These are phyloP conservation scores for Phasianus colchicus DNA, from an alignment of 2,113 vertebrate genomes.

Conservation along the genomic window DNA sequence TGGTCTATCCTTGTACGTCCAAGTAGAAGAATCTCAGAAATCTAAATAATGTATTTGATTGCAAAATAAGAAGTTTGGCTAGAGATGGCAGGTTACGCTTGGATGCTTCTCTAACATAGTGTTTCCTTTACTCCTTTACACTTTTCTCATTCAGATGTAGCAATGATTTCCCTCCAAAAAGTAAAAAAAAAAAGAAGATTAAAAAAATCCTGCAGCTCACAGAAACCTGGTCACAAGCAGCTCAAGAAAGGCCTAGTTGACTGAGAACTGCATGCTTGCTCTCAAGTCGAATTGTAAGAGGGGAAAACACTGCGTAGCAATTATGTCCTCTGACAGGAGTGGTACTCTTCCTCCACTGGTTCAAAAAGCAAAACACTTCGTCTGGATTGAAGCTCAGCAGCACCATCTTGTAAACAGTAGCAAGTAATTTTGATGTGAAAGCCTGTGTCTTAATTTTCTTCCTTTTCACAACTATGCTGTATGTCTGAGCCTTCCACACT, in stretches of 20 bases:
- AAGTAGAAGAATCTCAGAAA: background rate
- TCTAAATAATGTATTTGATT: background rate
- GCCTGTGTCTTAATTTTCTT: background rate
- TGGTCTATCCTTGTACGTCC: background rate
- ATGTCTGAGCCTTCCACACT: background rate
- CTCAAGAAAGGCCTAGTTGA: background rate
- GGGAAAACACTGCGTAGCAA: rapidly evolving
- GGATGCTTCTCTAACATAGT: background rate
- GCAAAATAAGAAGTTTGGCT: background rate
- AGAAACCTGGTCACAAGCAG: background rate
- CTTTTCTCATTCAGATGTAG: background rate
- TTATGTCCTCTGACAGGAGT: background rate
- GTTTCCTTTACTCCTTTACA: background rate
- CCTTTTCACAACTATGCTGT: background rate
- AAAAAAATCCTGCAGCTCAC: background rate
- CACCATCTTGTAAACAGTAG: background rate
- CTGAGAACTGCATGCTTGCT: background rate
- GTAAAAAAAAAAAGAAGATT: too few relatives aligned
- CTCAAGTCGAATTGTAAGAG: background rate
- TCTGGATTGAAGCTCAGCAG: background rate
- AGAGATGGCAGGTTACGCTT: background rate
- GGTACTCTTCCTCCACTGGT: background rate
- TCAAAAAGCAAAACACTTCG: background rate
- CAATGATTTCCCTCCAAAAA: background rate
- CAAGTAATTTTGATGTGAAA: background rate